Conservation (phyloP, 2,888 invertebrate species). For the Scotopteryx bipunctaria region DNA sequence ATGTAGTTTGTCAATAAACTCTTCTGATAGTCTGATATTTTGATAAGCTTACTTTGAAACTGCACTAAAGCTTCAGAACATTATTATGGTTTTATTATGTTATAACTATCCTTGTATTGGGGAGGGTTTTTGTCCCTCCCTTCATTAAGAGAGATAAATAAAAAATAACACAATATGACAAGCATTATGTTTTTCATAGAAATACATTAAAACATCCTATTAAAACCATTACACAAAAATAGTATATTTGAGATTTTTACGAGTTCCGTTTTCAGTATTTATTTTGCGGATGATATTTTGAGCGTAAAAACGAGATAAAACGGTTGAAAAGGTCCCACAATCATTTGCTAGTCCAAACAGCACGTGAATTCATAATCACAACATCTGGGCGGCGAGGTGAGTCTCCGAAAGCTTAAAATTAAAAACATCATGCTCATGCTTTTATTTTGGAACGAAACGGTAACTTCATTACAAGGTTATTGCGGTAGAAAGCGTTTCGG, state of each 20-base stretch:
- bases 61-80: too few species aligned
- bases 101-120: too few species aligned
- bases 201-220: too few species aligned
- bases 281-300: conserved; percentile 4
- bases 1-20: too few species aligned
- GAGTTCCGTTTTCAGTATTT: conserved; percentile 5
- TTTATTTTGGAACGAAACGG: background rate
- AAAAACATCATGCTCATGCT: background rate
- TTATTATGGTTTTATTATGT: too few species aligned
- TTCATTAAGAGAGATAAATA: too few species aligned
- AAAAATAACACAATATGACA: too few species aligned
- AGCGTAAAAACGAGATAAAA: background rate
- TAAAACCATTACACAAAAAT: conserved; percentile 3
- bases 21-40: too few species aligned
- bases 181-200: too few species aligned
- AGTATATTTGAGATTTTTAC: background rate
- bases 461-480: background rate
- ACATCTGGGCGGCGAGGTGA: conserved; percentile 9
- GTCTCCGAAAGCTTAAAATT: background rate
- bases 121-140: too few species aligned
- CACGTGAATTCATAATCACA: conserved; percentile 38
- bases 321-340: conserved; percentile 18
- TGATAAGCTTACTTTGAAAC: too few species aligned
- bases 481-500: background rate
- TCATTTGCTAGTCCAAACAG: conserved; percentile 38